These are phyloP conservation scores for Varanus komodoensis DNA, from an alignment of 2,113 vertebrate species.

Conservation along the genomic window DNA sequence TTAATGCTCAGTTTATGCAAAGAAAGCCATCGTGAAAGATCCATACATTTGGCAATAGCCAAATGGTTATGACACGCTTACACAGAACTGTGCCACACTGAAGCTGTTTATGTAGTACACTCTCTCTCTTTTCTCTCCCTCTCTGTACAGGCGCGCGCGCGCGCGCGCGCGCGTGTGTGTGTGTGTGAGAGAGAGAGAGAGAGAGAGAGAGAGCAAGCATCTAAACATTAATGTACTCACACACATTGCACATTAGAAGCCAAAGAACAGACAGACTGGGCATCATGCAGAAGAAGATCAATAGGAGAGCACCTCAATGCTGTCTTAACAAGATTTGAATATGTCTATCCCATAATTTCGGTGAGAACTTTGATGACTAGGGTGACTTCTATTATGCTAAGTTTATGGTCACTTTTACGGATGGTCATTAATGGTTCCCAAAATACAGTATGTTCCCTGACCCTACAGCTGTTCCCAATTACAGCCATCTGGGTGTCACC, in stretches of 20 bases:
- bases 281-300: constrained; percentile 40
- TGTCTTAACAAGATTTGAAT: constrained; percentile 34
- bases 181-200: not conserved
- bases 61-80: not conserved
- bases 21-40: not conserved
- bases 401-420: constrained; percentile 42
- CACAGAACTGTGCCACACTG: constrained; percentile 14
- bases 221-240: constrained; percentile 42
- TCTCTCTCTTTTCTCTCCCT: too few species aligned
- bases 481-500: constrained; percentile 48
- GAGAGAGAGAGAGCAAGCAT: not conserved
- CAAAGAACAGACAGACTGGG: constrained; percentile 32
- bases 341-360: constrained; percentile 21
- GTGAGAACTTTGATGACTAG: constrained; percentile 35
- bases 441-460: constrained; percentile 41
- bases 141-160: too few species aligned
- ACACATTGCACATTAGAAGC: constrained; percentile 56
- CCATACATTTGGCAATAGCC: not conserved
- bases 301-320: constrained; percentile 54
- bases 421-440: constrained; percentile 56
- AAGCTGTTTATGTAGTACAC: not conserved
- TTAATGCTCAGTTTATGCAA: not conserved
- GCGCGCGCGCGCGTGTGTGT: too few species aligned
- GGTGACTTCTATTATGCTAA: constrained; percentile 56
- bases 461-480: constrained; percentile 55